A percentile compares a stretch with the other conserved stretches of the same genome.
phyloP scores from a whole-genome alignment of 2,797 vertebrate genomes.

The Rhinogobio ventralis region DNA sequence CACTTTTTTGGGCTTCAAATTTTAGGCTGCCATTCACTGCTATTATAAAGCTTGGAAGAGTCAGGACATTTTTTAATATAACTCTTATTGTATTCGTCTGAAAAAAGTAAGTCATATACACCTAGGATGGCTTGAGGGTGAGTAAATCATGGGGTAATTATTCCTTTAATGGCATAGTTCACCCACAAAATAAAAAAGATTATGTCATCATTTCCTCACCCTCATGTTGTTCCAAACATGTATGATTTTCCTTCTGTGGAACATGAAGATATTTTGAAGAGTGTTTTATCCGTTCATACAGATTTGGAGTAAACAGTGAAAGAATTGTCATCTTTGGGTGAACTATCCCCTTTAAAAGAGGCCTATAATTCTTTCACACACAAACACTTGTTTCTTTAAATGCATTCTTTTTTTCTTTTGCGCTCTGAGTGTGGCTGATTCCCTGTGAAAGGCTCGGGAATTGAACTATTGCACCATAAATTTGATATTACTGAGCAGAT shows the following conservation, averaged over 20 bases:
- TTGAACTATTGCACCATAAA: conserved; percentile 32
- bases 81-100: too few species aligned
- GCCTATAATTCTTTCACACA: neutral
- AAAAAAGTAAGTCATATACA: too few species aligned
- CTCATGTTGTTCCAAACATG: neutral
- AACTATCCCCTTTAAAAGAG: neutral
- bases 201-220: neutral
- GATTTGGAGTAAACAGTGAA: neutral
- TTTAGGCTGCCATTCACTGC: too few species aligned
- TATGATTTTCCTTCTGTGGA: neutral
- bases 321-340: neutral
- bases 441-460: neutral
- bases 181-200: too few species aligned
- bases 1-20: too few species aligned
- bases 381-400: conserved; percentile 14
- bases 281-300: neutral
- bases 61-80: too few species aligned
- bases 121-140: too few species aligned
- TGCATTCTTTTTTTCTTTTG: neutral
- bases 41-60: too few species aligned
- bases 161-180: too few species aligned
- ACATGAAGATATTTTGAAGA: neutral
- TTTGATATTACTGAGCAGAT: conserved; percentile 42
- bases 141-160: too few species aligned
- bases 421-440: conserved; percentile 47